Evolutionary conservation across 2,113 vertebrate species (phyloP), one percentile per base, ranked within the genome.

Genomic region (Xerus inauris): DNA sequence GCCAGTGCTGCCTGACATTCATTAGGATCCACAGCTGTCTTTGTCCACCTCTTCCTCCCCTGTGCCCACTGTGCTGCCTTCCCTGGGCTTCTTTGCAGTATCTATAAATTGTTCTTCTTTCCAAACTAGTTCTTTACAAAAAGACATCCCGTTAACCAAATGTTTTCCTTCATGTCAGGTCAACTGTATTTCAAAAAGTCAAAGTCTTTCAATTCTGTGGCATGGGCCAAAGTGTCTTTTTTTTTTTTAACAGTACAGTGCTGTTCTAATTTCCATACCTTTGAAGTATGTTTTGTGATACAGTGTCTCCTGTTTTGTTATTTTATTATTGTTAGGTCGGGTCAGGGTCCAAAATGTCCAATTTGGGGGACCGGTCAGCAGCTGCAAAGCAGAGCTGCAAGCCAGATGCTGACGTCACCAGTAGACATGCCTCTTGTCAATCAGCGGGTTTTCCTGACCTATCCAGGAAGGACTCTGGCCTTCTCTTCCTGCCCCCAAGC

Each of bases 1-100:
- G 32, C 9, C 13, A 10, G 6, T 57, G 38, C 38, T 64, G n/a
- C 2, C 24, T 85, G 4, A 40, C 24, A 71, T 14, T 16, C 8
- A 7, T n/a, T 32, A 45, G 38, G 1, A 45, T 79, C 40, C 49
- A 47, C 3, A 1, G n/a, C 24, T 26, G 32, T 45, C 14, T n/a
- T 45, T 84, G 62, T 30, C 3, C 1, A 17, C 6, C 38, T 67
- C 16, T 8, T 1, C 2, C 20, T 28, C 26, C 16, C 1, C 0
- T 11, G 22, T 4, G 9, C 20, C n/a, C 24, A 75, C 28, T 11
- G 35, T 2, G n/a, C 38, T 51, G 14, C 19, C 26, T 82, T 51
- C 77, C 40, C 62, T 4, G 17, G 16, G 19, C 38, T 65, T 69
- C 65, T 3, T 64, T 76, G 20, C 28, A 72, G 30, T 32, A 81